Evolutionary conservation across 2,888 invertebrate species (phyloP).

Genomic region (Stomorhina lunata): DNA sequence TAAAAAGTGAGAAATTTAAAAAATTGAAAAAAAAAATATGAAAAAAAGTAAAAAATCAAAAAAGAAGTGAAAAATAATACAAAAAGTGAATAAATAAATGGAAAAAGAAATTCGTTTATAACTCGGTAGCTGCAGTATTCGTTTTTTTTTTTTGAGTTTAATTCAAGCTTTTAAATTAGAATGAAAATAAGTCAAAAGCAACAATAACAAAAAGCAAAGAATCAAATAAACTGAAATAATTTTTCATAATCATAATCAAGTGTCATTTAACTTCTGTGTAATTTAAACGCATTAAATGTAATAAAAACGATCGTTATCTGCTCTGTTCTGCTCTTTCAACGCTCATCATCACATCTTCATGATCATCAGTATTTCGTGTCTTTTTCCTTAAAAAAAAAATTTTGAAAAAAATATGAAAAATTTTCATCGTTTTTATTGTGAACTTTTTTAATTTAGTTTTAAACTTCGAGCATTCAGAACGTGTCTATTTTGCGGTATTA

Average conservation of each 20-base stretch:
- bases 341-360: not conserved
- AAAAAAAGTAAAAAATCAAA: not conserved
- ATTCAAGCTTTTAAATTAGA: conserved; percentile 48
- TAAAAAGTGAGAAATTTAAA: not conserved
- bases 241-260: conserved; percentile 61
- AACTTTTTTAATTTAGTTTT: conserved; percentile 13
- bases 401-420: not conserved
- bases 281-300: conserved; percentile 65
- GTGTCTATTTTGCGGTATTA: conserved; percentile 31
- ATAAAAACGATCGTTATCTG: conserved; percentile 51
- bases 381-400: not conserved
- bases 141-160: conserved; percentile 23
- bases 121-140: conserved; percentile 23
- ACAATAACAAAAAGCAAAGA: conserved; percentile 20
- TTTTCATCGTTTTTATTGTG: conserved; percentile 2
- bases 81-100: not conserved
- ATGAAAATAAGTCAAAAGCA: not conserved
- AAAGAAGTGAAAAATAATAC: not conserved
- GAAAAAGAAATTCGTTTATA: not conserved
- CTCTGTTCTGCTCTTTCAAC: not conserved
- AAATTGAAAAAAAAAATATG: not conserved
- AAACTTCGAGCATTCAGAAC: conserved; percentile 19
- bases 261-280: conserved; percentile 62
- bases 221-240: conserved; percentile 30
- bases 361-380: not conserved